Evolutionary conservation across 1,140 invertebrate genomes (phyloP).

Genomic region (Drosophila tsacasi): DNA sequence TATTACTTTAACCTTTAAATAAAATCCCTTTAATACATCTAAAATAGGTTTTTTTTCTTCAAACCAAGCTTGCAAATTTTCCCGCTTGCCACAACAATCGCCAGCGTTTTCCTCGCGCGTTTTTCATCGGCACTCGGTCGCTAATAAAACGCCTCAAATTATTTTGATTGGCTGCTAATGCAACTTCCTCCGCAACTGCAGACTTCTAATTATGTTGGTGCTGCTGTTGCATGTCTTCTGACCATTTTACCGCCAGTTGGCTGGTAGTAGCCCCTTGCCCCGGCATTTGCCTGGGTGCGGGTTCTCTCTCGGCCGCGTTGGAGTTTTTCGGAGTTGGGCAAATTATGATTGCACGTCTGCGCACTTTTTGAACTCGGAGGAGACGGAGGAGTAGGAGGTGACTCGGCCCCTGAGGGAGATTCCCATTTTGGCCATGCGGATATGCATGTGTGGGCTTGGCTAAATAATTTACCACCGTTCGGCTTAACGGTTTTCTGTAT

Average conservation of each 20-base stretch:
- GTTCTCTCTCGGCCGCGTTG: conserved; percentile 42
- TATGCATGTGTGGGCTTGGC: conserved; percentile 59
- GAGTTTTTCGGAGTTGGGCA: conserved; percentile 29
- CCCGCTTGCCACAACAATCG: conserved; percentile 9
- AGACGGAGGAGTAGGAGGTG: background rate
- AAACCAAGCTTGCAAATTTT: background rate
- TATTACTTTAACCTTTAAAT: background rate
- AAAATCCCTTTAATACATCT: background rate
- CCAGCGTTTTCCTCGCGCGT: conserved; percentile 32
- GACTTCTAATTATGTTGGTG: conserved; percentile 68
- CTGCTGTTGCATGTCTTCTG: conserved; percentile 64
- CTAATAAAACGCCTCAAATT: conserved; percentile 37
- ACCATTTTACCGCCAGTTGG: conserved; percentile 48
- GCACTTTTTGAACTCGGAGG: conserved; percentile 56
- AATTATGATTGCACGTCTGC: conserved; percentile 69
- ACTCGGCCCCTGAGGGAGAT: conserved; percentile 26
- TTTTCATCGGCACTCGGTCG: conserved; percentile 6
- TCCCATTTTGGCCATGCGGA: conserved; percentile 38
- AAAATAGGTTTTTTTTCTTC: too few species aligned
- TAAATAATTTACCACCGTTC: conserved; percentile 62
- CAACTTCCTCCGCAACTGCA: conserved; percentile 69
- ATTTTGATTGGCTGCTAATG: conserved; percentile 66
- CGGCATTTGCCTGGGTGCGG: conserved; percentile 57
- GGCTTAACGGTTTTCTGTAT: conserved; percentile 64
- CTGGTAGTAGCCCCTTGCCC: background rate